A percentile compares a stretch with the other conserved stretches of the same genome.
Evolutionary conservation across 1,140 invertebrate genomes (phyloP).

Genomic region (Heliconius nattereri): DNA sequence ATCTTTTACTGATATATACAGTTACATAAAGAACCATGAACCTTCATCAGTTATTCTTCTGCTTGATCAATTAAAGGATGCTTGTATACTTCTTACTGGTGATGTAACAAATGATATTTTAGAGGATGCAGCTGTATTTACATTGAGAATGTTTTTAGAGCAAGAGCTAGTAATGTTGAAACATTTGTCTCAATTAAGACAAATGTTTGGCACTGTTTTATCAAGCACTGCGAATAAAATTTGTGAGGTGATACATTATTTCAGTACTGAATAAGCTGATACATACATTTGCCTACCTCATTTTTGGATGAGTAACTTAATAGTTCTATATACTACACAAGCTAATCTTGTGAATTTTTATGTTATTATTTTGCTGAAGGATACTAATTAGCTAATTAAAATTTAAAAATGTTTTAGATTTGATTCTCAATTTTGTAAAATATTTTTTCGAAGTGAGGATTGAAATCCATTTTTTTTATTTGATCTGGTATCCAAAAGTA

Average conservation of each 20-base stretch:
- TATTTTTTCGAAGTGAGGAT: neutral
- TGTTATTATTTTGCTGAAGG: no score
- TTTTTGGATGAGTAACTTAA: no score
- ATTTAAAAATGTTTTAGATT: no score
- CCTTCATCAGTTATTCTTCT: conserved; percentile 44
- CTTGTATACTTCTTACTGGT: conserved; percentile 65
- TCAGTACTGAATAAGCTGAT: neutral
- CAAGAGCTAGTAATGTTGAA: conserved; percentile 82
- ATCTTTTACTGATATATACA: conserved; percentile 64
- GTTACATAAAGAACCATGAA: conserved; percentile 68
- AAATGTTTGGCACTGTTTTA: conserved; percentile 81
- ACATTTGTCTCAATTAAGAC: conserved; percentile 79
- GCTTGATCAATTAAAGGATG: conserved; percentile 58
- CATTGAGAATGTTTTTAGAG: conserved; percentile 83
- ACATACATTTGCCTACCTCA: neutral
- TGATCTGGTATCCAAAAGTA: no score
- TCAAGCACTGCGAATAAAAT: conserved; percentile 79
- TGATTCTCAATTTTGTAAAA: no score
- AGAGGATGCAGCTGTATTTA: conserved; percentile 84
- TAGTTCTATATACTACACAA: no score
- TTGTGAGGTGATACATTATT: conserved; percentile 70
- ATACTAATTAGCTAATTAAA: no score
- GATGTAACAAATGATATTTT: conserved; percentile 81
- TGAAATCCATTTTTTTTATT: neutral
- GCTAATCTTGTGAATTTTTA: no score